These are phyloP conservation scores for Leptodactylus fuscus DNA, from an alignment of 2,113 vertebrate species.

Conservation along the genomic window DNA sequence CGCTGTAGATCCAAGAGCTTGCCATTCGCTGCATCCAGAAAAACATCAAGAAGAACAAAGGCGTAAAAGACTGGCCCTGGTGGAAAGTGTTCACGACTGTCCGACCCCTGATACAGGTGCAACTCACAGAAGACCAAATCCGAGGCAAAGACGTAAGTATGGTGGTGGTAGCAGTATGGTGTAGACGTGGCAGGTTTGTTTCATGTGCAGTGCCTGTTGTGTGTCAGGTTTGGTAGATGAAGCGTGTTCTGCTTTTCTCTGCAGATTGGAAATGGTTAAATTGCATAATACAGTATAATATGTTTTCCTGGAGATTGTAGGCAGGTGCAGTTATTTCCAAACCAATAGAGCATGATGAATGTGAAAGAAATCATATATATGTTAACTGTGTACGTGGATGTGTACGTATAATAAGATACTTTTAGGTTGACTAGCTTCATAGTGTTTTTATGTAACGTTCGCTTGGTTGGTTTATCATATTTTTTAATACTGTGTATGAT, in stretches of 20 bases:
- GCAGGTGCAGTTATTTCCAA: background rate
- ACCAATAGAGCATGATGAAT: background rate
- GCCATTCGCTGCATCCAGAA: conserved; percentile 98
- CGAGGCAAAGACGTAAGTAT: conserved; percentile 88
- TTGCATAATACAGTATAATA: background rate
- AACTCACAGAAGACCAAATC: conserved; percentile 95
- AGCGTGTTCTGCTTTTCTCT: background rate
- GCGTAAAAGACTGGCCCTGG: conserved; percentile 94
- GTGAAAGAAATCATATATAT: background rate
- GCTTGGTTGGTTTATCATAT: background rate
- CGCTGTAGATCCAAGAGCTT: conserved; percentile 89
- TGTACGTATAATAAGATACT: background rate
- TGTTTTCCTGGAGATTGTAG: conserved; percentile 10
- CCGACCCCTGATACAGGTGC: conserved; percentile 91
- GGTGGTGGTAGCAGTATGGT: too few species aligned
- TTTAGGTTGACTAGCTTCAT: too few species aligned
- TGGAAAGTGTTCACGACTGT: conserved; percentile 96
- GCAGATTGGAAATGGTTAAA: background rate
- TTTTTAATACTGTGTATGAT: background rate
- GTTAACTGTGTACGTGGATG: background rate
- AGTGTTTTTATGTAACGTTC: background rate
- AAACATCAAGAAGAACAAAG: conserved; percentile 96
- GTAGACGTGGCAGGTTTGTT: background rate
- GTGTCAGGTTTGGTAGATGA: too few species aligned
- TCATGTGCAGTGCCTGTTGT: background rate